These are phyloP conservation scores for Gryllus bimaculatus DNA, from an alignment of 1,140 invertebrate species.

Conservation along the genomic window DNA sequence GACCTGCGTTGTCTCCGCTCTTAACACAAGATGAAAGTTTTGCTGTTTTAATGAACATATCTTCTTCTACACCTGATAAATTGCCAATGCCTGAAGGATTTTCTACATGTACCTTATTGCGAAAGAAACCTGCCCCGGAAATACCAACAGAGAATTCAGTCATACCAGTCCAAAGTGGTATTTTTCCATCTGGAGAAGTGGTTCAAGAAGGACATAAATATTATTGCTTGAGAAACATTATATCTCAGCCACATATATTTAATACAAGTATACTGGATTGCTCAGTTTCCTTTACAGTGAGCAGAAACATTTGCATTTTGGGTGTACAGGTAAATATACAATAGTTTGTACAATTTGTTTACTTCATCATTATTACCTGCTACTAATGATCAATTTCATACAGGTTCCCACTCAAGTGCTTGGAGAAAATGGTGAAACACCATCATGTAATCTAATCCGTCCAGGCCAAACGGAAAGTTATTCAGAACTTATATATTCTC, in stretches of 20 bases:
- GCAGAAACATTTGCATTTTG: conserved; percentile 64
- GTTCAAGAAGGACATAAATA: conserved; percentile 19
- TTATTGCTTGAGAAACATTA: conserved; percentile 52
- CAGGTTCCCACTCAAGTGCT: conserved; percentile 26
- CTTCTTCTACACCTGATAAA: conserved; percentile 46
- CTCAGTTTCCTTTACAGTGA: conserved; percentile 63
- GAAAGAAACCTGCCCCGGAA: conserved; percentile 12
- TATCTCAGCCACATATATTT: conserved; percentile 52
- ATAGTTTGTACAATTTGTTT: neutral
- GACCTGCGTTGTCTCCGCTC: conserved; percentile 58
- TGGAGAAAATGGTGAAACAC: conserved; percentile 8
- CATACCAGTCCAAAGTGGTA: neutral
- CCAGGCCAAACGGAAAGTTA: conserved; percentile 36
- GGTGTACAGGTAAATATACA: conserved; percentile 46
- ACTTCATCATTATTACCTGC: neutral
- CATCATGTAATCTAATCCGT: neutral
- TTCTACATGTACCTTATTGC: conserved; percentile 34
- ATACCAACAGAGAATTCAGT: neutral
- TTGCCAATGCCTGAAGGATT: conserved; percentile 60
- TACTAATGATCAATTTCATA: conserved; percentile 15
- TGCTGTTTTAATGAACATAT: conserved; percentile 68
- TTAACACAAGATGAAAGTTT: conserved; percentile 64
- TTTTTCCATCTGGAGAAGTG: neutral
- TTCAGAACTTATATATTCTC: conserved; percentile 67
- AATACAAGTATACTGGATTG: conserved; percentile 64